phyloP scores from a whole-genome alignment of 2,797 vertebrate species.

The Pangasius larnaudii region DNA sequence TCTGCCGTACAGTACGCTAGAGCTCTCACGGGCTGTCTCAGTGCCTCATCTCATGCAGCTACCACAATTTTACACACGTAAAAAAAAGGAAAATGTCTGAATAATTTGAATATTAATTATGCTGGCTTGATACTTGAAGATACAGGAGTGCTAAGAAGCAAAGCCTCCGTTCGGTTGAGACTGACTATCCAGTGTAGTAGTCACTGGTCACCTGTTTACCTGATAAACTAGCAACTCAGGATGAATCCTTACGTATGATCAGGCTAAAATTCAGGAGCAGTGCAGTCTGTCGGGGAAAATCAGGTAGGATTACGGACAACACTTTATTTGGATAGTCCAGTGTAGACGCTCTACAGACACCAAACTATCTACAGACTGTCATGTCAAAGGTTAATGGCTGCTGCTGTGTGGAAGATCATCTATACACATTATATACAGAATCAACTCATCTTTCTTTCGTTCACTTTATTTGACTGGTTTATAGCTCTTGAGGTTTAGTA shows the following conservation, averaged over 20 bases:
- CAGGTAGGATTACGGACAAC: not conserved
- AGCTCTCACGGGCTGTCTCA: not conserved
- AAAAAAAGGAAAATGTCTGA: not conserved
- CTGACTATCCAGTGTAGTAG: not conserved
- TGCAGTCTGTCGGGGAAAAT: not conserved
- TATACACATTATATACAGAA: not conserved
- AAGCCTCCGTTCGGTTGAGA: not conserved
- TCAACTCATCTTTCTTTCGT: not conserved
- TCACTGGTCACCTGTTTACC: not conserved
- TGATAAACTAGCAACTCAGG: not conserved
- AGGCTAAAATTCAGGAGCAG: not conserved
- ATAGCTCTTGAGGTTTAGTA: not conserved
- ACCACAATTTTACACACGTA: not conserved
- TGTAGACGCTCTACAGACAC: not conserved
- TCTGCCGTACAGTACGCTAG: not conserved
- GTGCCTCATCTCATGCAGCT: not conserved
- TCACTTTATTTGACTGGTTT: not conserved
- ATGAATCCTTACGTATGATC: not conserved
- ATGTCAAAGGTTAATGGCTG: not conserved
- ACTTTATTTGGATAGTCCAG: not conserved
- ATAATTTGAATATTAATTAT: not conserved
- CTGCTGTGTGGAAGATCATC: not conserved
- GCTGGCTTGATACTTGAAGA: not conserved
- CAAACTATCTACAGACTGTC: not conserved
- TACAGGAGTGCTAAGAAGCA: not conserved